These are phyloP conservation scores for Misgurnus mizolepis DNA, from an alignment of 2,113 vertebrate species.

Conservation along the genomic window DNA sequence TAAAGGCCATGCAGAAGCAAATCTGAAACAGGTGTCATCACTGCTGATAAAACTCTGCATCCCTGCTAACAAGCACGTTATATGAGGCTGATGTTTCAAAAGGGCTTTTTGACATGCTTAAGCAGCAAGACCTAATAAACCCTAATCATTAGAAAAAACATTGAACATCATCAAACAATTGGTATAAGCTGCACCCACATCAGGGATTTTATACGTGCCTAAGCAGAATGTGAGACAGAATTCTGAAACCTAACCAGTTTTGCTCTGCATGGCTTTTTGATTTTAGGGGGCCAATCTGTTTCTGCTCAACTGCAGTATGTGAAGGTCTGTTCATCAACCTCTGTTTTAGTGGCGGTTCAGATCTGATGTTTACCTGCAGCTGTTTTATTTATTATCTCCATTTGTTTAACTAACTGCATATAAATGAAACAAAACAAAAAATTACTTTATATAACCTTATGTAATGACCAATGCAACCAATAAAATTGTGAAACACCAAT, in stretches of 20 bases:
- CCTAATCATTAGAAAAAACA: not conserved
- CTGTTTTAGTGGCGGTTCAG: slow-evolving; percentile 63
- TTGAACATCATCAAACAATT: too few species aligned
- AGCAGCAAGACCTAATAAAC: not conserved
- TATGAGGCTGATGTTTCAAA: too few species aligned
- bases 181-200: too few species aligned
- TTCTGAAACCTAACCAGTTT: slow-evolving; percentile 16
- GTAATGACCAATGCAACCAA: not conserved
- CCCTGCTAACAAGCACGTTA: too few species aligned
- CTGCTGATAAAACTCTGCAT: too few species aligned
- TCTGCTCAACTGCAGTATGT: slow-evolving; percentile 62
- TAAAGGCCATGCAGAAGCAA: slow-evolving; percentile 58
- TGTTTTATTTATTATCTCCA: slow-evolving; percentile 45
- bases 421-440: not conserved
- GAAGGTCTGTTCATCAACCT: slow-evolving; percentile 72
- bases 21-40: not conserved
- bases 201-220: not conserved
- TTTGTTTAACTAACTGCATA: slow-evolving; percentile 4
- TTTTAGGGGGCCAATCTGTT: not conserved
- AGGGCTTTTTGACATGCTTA: too few species aligned
- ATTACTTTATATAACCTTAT: not conserved
- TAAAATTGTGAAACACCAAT: not conserved
- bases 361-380: slow-evolving; percentile 68
- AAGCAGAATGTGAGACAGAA: not conserved
- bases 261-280: slow-evolving; percentile 32